Evolutionary conservation across 2,888 invertebrate genomes (phyloP).

Genomic region (Apomyelois bistriatella): DNA sequence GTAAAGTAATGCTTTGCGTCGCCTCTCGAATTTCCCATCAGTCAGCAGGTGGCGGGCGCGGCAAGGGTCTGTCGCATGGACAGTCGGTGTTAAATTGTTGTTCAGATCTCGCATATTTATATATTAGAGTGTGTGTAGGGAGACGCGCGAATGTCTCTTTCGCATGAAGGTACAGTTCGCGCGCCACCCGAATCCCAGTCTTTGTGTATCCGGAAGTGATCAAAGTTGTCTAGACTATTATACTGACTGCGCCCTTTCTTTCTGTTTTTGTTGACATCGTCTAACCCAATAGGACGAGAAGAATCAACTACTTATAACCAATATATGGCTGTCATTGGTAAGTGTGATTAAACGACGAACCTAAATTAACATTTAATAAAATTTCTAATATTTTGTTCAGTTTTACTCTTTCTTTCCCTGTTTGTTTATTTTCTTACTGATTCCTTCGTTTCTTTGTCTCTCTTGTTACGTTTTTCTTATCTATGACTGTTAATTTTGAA

Average conservation of each 20-base stretch:
- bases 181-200: constrained; percentile 54
- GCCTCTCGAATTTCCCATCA: constrained; percentile 12
- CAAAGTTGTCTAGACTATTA: constrained; percentile 66
- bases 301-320: constrained; percentile 96
- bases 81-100: constrained; percentile 73
- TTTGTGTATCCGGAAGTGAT: constrained; percentile 57
- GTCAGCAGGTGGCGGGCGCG: constrained; percentile 61
- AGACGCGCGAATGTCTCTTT: constrained; percentile 47
- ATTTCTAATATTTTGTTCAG: constrained; percentile 61
- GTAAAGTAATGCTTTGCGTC: constrained; percentile 17
- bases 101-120: constrained; percentile 54
- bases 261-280: constrained; percentile 85
- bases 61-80: constrained; percentile 71
- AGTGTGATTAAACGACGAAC: constrained; percentile 83
- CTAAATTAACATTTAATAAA: constrained; percentile 75
- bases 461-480: constrained; percentile 46
- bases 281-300: constrained; percentile 93
- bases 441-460: constrained; percentile 43
- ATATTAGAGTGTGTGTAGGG: constrained; percentile 66
- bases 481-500: constrained; percentile 64
- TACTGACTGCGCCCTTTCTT: constrained; percentile 81
- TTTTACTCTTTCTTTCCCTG: constrained; percentile 50
- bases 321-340: constrained; percentile 97
- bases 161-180: constrained; percentile 51
- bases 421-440: constrained; percentile 31